These are phyloP conservation scores for Taenioides sp. DNA, from an alignment of 2,797 vertebrate species.

Conservation along the genomic window DNA sequence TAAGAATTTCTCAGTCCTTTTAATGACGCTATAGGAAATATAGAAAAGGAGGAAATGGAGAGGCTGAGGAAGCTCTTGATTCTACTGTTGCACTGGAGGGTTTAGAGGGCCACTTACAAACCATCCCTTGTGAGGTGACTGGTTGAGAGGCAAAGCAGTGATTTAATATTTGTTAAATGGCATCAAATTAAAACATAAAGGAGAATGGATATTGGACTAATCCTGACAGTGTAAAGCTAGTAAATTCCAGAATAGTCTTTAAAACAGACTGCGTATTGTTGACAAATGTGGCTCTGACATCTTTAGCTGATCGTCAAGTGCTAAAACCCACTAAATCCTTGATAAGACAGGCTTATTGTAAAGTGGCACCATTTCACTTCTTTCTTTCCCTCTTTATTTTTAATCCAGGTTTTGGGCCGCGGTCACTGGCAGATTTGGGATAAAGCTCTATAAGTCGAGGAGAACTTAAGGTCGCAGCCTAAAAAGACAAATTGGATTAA, in stretches of 20 bases:
- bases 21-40: too few relatives aligned
- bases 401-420: conserved; percentile 72
- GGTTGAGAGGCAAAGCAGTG: not conserved
- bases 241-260: not conserved
- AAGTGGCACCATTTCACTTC: conserved; percentile 13
- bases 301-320: conserved; percentile 8
- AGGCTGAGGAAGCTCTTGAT: not conserved
- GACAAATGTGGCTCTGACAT: not conserved
- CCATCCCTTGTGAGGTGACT: not conserved
- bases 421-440: conserved; percentile 78
- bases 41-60: not conserved
- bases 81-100: too few relatives aligned
- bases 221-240: not conserved
- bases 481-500: conserved; percentile 99
- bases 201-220: not conserved
- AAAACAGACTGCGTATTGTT: conserved; percentile 1
- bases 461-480: conserved; percentile 91
- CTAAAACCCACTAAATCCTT: conserved; percentile 13
- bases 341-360: conserved; percentile 18
- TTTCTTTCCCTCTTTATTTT: not conserved
- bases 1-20: too few relatives aligned
- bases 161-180: not conserved
- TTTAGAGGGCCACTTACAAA: not conserved
- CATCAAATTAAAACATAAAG: too few relatives aligned
- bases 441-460: conserved; percentile 80